Evolutionary conservation across 37 sponge, comb jelly and placozoan species (phyloP).

Genomic region (Theonella swinhoei): DNA sequence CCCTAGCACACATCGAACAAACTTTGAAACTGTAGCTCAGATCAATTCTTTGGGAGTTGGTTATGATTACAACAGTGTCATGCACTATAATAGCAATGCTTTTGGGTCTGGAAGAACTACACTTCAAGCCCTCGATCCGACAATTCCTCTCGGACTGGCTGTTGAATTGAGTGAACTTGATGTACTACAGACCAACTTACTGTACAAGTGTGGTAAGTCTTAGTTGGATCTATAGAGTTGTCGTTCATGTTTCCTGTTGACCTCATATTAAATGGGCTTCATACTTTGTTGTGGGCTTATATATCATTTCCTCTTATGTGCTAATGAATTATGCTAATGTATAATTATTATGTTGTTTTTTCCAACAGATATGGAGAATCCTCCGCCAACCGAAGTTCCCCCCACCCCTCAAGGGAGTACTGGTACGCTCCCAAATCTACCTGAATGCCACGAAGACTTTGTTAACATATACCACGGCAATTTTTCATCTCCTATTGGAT

Average conservation of each 20-base stretch:
- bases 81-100: slow-evolving; percentile 67
- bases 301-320: too few species aligned
- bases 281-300: not conserved
- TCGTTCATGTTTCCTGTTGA: too few species aligned
- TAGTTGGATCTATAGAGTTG: not conserved
- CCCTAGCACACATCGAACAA: slow-evolving; percentile 9
- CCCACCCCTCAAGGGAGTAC: too few species aligned
- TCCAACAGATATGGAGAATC: not conserved
- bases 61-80: slow-evolving; percentile 86
- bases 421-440: not conserved
- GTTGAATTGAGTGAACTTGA: slow-evolving; percentile 58
- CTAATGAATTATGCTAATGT: too few species aligned
- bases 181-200: slow-evolving; percentile 59
- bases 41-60: slow-evolving; percentile 68
- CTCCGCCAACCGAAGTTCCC: not conserved
- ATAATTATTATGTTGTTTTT: not conserved
- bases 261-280: too few species aligned
- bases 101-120: slow-evolving; percentile 35
- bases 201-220: slow-evolving; percentile 74
- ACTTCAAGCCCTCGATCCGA: slow-evolving; percentile 35
- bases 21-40: slow-evolving; percentile 24
- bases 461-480: not conserved
- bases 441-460: not conserved
- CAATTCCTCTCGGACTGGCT: slow-evolving; percentile 60
- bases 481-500: slow-evolving; percentile 39